Base-by-base conservation (phyloP, 2,797 vertebrate species). In the Peromyscus aztecus region DNA sequence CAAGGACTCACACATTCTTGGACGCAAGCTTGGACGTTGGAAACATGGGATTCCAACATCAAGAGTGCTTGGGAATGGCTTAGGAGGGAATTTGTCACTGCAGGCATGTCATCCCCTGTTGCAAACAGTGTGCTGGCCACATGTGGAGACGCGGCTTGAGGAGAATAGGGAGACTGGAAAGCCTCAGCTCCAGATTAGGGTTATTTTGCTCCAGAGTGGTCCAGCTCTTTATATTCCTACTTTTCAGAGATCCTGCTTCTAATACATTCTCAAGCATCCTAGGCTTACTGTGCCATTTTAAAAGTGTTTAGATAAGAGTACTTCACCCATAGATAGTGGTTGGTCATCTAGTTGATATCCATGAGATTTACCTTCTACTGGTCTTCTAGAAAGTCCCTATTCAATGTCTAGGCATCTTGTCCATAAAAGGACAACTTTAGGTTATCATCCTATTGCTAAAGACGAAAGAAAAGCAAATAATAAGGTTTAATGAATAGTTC, bases 381-480 rank as follows among this genome's bases (percentile, higher is more conserved):
- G 31, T 13, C 34, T 59, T 57, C 83, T 29, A 81, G 75, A 94
- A 91, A 87, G 37, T 0, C n/a, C 16, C 77, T 57, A 29, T 80
- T 9, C 65, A 19, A 17, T 7, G 11, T 83, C 17, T 40, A 46
- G 49, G 6, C 46, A 57, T 3, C 43, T 83, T 77, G 21, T 94
- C 37, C 83, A 96, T 90, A 94, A 93, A 83, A 31, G 31, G n/a
- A 10, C 27, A 81, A 57, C 46, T 75, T 91, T 90, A 92, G 27
- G 23, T 29, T 91, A 83, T 4, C 43, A 65, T 46, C 87, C 23
- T 0, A 17, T 92, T 92, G 91, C 90, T 61, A 31, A 95, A 31
- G 21, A 13, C 61, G n/a, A 83, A 90, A 83, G n/a, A 91, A 94
- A 92, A 93, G n/a, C 59, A 76, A 94, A 73, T 34, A 69, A 23